These are phyloP conservation scores for Coluber constrictor DNA, from an alignment of 2,797 vertebrate genomes.

Conservation along the genomic window DNA sequence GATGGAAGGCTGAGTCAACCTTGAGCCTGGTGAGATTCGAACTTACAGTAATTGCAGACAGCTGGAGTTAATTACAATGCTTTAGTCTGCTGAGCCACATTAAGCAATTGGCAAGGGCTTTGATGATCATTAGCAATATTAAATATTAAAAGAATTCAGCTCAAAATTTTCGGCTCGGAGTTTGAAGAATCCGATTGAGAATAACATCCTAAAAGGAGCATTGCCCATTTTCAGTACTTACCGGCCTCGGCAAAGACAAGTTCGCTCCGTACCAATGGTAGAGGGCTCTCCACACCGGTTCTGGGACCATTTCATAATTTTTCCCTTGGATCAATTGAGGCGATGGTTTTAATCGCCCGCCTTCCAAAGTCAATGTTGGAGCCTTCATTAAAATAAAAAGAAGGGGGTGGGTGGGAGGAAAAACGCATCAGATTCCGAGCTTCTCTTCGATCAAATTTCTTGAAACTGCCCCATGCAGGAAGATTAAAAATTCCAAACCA, in stretches of 20 bases:
- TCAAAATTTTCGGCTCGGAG: too few species aligned
- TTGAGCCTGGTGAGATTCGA: too few species aligned
- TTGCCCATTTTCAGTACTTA: constrained; percentile 69
- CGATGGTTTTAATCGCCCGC: constrained; percentile 86
- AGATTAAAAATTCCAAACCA: not conserved
- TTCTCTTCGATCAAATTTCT: not conserved
- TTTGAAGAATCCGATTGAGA: not conserved
- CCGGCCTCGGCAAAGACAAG: constrained; percentile 91
- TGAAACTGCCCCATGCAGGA: not conserved
- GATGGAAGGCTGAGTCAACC: too few species aligned
- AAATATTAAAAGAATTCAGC: not conserved
- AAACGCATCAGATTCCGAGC: not conserved
- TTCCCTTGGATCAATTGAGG: constrained; percentile 77
- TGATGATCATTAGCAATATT: too few species aligned
- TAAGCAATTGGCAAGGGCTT: not conserved
- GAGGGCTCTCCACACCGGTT: constrained; percentile 96
- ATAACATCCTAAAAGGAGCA: not conserved
- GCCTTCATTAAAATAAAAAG: constrained; percentile 72
- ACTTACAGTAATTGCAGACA: too few species aligned
- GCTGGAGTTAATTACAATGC: too few species aligned
- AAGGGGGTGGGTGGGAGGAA: not conserved
- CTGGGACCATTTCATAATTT: constrained; percentile 93
- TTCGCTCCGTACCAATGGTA: constrained; percentile 99
- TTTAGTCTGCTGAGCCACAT: not conserved
- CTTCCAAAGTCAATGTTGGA: constrained; percentile 92